phyloP scores from a whole-genome alignment of 2,888 invertebrate genomes.

The Eremobia ochroleuca region DNA sequence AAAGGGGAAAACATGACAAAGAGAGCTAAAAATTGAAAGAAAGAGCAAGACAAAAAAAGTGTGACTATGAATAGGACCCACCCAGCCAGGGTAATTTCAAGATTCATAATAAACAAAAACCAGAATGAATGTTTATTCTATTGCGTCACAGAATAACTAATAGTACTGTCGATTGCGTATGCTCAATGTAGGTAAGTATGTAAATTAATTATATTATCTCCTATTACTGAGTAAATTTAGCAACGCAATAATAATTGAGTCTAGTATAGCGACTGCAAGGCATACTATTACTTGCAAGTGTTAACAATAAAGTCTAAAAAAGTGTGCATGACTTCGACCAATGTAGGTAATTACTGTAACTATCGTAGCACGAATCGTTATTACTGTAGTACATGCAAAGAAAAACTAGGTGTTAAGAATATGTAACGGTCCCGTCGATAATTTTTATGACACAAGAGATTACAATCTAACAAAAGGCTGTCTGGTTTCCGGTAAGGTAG shows the following conservation, averaged over 20 bases:
- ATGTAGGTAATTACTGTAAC: conserved; percentile 10
- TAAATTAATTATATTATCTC: conserved; percentile 20
- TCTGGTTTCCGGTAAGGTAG: no score
- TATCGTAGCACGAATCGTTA: conserved; percentile 29
- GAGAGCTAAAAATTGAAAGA: neutral
- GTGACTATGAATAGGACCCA: neutral
- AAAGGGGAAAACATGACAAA: neutral
- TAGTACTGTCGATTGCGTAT: no score
- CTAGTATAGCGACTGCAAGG: neutral
- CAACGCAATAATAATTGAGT: conserved; percentile 30
- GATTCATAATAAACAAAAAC: neutral
- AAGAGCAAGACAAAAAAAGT: neutral
- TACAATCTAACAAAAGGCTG: neutral
- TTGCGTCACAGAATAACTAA: no score
- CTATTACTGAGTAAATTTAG: conserved; percentile 26
- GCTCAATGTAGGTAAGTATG: neutral
- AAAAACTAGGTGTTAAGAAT: conserved; percentile 11
- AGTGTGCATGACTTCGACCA: neutral
- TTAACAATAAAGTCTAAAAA: conserved; percentile 2
- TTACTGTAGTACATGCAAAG: conserved; percentile 26
- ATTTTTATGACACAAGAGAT: conserved; percentile 3
- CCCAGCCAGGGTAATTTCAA: neutral
- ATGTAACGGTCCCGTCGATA: neutral
- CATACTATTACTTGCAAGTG: neutral
- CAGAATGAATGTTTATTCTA: neutral